Conservation (phyloP, 2,888 invertebrate genomes). For the Parascotia fuliginaria region DNA sequence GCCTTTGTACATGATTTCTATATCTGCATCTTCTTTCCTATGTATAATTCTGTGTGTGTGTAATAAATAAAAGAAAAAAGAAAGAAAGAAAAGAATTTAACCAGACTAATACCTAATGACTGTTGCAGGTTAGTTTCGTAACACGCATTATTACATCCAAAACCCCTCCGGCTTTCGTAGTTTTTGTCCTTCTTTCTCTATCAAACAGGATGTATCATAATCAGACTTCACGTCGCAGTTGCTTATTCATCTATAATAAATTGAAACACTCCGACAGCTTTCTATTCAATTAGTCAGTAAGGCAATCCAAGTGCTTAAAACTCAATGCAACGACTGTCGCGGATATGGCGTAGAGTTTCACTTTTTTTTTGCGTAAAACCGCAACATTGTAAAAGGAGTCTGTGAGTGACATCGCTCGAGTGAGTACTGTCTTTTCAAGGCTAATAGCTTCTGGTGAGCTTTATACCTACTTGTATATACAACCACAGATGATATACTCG, state of each 20-base stretch:
- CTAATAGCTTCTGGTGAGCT: neutral
- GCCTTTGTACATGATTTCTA: too few species aligned
- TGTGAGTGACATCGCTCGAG: neutral
- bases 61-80: too few species aligned
- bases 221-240: slow-evolving; percentile 14
- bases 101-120: too few species aligned
- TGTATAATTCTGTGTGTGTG: too few species aligned
- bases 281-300: slow-evolving; percentile 24
- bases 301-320: slow-evolving; percentile 24
- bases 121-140: too few species aligned
- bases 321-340: slow-evolving; percentile 15
- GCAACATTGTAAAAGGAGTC: slow-evolving; percentile 4
- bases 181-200: slow-evolving; percentile 16
- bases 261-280: slow-evolving; percentile 25
- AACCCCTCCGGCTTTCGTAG: slow-evolving; percentile 3
- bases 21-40: too few species aligned
- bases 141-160: slow-evolving; percentile 11
- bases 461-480: neutral
- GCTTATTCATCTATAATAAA: slow-evolving; percentile 24
- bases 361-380: slow-evolving; percentile 12
- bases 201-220: slow-evolving; percentile 25
- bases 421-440: slow-evolving; percentile 1
- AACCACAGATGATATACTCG: too few species aligned
- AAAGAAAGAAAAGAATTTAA: too few species aligned
- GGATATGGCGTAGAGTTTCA: slow-evolving; percentile 26